phyloP scores from a whole-genome alignment of 2,113 vertebrate genomes.

The Datnioides undecimradiatus region DNA sequence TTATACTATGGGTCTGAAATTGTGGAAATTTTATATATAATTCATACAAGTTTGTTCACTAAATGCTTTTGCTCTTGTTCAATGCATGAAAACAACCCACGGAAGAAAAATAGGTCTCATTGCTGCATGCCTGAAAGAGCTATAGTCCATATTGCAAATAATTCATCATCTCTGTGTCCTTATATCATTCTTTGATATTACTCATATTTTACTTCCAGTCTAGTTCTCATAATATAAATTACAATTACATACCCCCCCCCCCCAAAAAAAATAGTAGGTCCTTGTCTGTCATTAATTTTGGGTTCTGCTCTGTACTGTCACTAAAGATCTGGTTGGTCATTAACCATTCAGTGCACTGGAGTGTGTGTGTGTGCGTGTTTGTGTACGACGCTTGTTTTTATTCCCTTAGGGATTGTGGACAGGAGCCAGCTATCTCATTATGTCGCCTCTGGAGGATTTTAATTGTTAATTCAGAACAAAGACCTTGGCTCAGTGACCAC shows the following conservation, averaged over 20 bases:
- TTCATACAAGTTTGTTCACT: constrained; percentile 3
- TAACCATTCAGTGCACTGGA: constrained; percentile 52
- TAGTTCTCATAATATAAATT: constrained; percentile 20
- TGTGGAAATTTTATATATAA: constrained; percentile 3
- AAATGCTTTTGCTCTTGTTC: constrained; percentile 9
- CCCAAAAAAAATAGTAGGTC: constrained; percentile 13
- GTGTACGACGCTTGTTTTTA: constrained; percentile 12
- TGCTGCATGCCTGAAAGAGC: constrained; percentile 12
- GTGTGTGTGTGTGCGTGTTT: constrained; percentile 1
- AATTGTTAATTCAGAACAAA: constrained; percentile 68
- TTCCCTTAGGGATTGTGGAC: constrained; percentile 58
- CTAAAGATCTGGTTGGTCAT: constrained; percentile 56
- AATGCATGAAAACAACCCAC: background rate
- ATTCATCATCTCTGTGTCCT: constrained; percentile 28
- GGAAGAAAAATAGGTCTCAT: constrained; percentile 12
- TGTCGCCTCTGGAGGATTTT: constrained; percentile 53
- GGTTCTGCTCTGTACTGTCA: constrained; percentile 49
- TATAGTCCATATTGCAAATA: constrained; percentile 10
- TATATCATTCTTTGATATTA: constrained; percentile 21
- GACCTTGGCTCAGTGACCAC: constrained; percentile 39
- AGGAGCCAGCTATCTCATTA: constrained; percentile 62
- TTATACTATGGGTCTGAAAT: background rate
- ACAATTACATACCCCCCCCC: too few species aligned
- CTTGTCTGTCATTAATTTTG: constrained; percentile 44
- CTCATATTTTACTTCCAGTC: constrained; percentile 19